These are phyloP conservation scores for Eriocheir sinensis DNA, from an alignment of 1,140 invertebrate genomes.

Conservation along the genomic window DNA sequence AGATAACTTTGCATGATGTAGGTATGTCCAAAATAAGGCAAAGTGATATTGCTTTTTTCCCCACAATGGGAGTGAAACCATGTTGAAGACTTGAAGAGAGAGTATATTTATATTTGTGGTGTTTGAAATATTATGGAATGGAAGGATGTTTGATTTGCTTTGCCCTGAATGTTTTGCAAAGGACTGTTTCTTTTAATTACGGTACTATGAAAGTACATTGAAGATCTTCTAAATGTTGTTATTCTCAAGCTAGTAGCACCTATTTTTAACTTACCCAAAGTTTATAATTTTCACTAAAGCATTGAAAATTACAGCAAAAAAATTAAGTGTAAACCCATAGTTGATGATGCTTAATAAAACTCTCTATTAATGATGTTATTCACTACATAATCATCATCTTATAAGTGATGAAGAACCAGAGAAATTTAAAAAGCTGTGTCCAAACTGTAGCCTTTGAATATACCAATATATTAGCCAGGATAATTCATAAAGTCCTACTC, in stretches of 20 bases:
- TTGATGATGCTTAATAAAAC: neutral
- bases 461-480: too few relatives aligned
- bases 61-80: neutral
- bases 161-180: neutral
- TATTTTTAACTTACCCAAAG: neutral
- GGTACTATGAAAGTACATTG: neutral
- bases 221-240: neutral
- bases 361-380: neutral
- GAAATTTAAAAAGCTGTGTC: neutral
- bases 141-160: neutral
- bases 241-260: neutral
- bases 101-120: neutral
- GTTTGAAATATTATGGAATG: neutral
- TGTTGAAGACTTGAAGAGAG: neutral
- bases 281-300: too few relatives aligned
- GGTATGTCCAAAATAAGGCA: neutral
- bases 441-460: too few relatives aligned
- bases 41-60: neutral
- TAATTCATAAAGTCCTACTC: too few relatives aligned
- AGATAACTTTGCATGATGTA: neutral
- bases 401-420: neutral
- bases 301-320: neutral
- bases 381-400: too few relatives aligned
- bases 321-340: neutral
- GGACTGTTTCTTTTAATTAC: neutral